Base-by-base conservation (phyloP, 2,797 vertebrate species). In the Cossypha niveicapilla region DNA sequence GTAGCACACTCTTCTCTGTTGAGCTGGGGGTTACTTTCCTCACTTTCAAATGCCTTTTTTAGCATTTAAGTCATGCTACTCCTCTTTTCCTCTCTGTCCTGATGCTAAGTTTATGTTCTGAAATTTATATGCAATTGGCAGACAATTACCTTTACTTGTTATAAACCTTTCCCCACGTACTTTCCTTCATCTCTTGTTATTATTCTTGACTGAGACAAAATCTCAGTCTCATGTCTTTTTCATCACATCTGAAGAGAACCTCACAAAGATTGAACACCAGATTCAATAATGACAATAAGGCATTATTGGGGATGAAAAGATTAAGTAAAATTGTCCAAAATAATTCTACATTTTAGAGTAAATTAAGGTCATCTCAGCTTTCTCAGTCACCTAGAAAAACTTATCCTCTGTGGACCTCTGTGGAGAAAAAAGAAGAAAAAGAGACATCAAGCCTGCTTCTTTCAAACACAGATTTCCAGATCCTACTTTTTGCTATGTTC, bases 41-140 rank as follows among this genome's bases (percentile, higher is more conserved):
- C 3, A 4, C 4, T 83, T 94, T 75, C 37, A 81, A 73, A 70
- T 56, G 3, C 10, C 14, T 86, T 66, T 79, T 87, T 71, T 80
- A 90, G 28, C 30, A 77, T 17, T 86, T 34, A 54, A 11, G 7
- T 72, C 28, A 48, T 44, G 9, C 18, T 81, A 28, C 10, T 62
- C 4, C 3, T 63, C 18, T 65, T 74, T 82, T 80, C 34, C 50
- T 90, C 47, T 75, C 42, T 54, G 54, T 58, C n/a, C 58, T 41
- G 17, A 62, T 75, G 70, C 22, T 56, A 88, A 68, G 34, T 51
- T 88, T 90, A 62, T 84, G 60, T 35, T 34, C 25, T 32, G 7
- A 94, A 76, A 79, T 81, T n/a, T 88, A 45, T 75, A 45, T 27
- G 70, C 48, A 94, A 72, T 88, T 95, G 71, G 15, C 21, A 74